phyloP scores from a whole-genome alignment of 2,797 vertebrate genomes.

The Megaceryle alcyon region DNA sequence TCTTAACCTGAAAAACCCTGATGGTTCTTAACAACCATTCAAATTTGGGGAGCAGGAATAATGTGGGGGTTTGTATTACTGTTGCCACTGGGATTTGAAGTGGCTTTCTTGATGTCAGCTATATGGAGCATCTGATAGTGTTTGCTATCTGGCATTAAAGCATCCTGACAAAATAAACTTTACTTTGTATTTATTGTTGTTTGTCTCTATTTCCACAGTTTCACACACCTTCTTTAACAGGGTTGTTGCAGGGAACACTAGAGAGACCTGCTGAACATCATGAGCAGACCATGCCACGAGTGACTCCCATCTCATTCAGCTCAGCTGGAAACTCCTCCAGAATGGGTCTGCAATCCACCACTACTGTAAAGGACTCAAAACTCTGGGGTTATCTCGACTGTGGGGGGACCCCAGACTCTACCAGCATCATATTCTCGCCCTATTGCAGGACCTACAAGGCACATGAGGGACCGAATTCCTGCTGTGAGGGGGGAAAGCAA shows the following conservation, averaged over 20 bases:
- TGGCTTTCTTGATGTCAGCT: background rate
- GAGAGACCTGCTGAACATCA: background rate
- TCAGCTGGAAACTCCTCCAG: background rate
- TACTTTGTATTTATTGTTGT: background rate
- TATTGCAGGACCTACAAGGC: background rate
- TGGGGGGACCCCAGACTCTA: too few species aligned
- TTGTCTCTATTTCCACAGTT: background rate
- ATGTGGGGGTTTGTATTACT: background rate
- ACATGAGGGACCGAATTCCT: background rate
- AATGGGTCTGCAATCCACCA: background rate
- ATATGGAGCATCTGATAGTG: fast-evolving
- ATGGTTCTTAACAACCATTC: fast-evolving
- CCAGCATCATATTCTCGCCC: fast-evolving
- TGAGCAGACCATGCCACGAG: fast-evolving
- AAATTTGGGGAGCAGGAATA: background rate
- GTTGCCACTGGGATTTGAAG: background rate
- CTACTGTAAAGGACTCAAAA: background rate
- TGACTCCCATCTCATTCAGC: background rate
- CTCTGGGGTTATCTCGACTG: fast-evolving
- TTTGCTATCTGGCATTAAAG: background rate
- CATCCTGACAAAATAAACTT: background rate
- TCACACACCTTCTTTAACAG: background rate
- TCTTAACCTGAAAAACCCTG: background rate
- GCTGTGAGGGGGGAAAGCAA: fast-evolving
- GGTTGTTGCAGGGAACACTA: background rate